These are phyloP conservation scores for Epinephelus fuscoguttatus DNA, from an alignment of 2,113 vertebrate species.

Conservation along the genomic window DNA sequence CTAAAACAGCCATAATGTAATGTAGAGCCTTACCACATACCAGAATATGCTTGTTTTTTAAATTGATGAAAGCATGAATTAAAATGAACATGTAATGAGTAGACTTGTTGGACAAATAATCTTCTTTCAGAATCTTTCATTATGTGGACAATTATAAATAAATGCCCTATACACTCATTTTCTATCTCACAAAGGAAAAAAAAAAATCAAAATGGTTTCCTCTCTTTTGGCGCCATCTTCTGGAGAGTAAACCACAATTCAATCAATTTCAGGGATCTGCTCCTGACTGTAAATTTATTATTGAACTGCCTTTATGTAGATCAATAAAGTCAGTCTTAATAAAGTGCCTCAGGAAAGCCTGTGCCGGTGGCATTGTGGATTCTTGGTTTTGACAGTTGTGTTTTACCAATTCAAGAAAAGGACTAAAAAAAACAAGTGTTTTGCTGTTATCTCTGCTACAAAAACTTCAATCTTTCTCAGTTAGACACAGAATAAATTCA, in stretches of 20 bases:
- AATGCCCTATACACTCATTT: not conserved
- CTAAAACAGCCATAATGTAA: not conserved
- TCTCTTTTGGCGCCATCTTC: conserved; percentile 61
- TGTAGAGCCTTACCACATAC: not conserved
- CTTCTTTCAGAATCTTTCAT: not conserved
- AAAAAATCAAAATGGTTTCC: not conserved
- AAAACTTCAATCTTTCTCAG: not conserved
- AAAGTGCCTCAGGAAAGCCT: no score
- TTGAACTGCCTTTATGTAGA: not conserved
- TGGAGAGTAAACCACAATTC: conserved; percentile 29
- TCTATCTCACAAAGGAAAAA: not conserved
- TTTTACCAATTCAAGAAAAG: not conserved
- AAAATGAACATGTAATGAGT: not conserved
- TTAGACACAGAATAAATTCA: not conserved
- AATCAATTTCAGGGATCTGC: not conserved
- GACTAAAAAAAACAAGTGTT: not conserved
- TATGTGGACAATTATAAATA: not conserved
- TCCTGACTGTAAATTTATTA: not conserved
- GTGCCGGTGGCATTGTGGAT: not conserved
- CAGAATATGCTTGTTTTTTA: not conserved
- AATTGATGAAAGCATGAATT: not conserved
- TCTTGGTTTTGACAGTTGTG: not conserved
- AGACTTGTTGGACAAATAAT: not conserved
- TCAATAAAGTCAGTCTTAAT: not conserved
- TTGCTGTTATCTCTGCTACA: not conserved